phyloP scores from a whole-genome alignment of 1,140 invertebrate species.

The Lanistes nyassanus region DNA sequence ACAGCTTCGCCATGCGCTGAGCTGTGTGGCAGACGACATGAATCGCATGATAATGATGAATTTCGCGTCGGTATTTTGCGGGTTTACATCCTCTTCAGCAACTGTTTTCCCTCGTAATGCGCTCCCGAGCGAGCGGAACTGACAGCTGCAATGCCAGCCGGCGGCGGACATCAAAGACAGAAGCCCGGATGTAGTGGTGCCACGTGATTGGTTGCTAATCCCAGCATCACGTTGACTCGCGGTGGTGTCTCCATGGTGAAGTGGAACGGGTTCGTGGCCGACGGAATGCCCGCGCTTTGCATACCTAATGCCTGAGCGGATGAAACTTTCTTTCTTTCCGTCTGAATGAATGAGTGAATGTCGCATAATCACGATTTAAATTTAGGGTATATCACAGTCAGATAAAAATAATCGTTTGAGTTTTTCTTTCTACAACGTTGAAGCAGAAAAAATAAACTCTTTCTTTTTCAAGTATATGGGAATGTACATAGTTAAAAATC shows the following conservation, averaged over 20 bases:
- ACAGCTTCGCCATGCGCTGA: too few relatives aligned
- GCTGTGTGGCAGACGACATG: too few relatives aligned
- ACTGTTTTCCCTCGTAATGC: not conserved
- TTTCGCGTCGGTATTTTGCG: not conserved
- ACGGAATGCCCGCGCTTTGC: not conserved
- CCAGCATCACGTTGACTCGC: not conserved
- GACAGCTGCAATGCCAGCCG: too few relatives aligned
- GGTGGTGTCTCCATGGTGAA: constrained; percentile 5
- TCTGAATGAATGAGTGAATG: not conserved
- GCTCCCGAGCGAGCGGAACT: too few relatives aligned
- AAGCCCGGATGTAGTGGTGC: not conserved
- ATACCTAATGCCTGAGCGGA: not conserved
- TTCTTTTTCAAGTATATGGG: not conserved
- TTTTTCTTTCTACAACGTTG: not conserved
- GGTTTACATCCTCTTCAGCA: not conserved
- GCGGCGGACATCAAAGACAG: not conserved
- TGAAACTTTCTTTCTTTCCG: not conserved
- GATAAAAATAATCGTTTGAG: too few relatives aligned
- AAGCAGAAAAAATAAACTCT: not conserved
- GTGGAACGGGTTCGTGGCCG: not conserved
- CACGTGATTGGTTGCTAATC: not conserved
- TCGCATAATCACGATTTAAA: not conserved
- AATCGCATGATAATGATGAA: too few relatives aligned
- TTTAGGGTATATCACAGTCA: too few relatives aligned
- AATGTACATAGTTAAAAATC: not conserved